Base-by-base conservation (phyloP, 2,888 invertebrate species). In the Cephus rjabovi region DNA sequence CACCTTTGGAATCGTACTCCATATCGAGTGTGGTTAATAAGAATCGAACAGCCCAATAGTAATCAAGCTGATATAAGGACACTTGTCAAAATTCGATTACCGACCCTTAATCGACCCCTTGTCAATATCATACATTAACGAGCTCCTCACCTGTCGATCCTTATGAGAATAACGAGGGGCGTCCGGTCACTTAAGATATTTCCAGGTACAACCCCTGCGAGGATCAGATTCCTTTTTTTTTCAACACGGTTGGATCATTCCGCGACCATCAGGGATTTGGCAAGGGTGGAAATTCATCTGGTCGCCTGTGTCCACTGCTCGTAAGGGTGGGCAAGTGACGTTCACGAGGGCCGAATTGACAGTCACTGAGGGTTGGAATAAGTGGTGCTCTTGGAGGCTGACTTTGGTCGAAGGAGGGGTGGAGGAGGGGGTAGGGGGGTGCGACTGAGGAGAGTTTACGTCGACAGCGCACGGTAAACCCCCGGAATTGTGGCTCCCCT, bases 381-480 rank as follows among this genome's bases (percentile, higher is more conserved):
- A 86, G 86, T 87, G 87, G 87, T 85, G 83, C 83, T 87, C 85
- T 87, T 83, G 69, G 75, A 74, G 74, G 83, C 84, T 83, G 86
- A 86, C 83, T 87, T 35, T 73, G 73, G 77, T 73, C 77, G 34
- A n/a, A 37, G 68, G 33, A 40, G 68, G 75, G 68, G 40, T 30
- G 68, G 80, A 31, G 69, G 83, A 79, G 83, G 82, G 82, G 12
- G n/a, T n/a, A n/a, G n/a, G 86, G 84, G 87, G 86, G 86, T 84
- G 87, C 87, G 88, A 89, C 89, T 87, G 89, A 89, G 87, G 88
- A 90, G 89, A 90, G 90, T 91, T 91, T 91, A 91, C 90, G 90
- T 89, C 89, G 90, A 90, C 90, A 89, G 90, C 86, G 85, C 87
- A 87, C 90, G 89, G 89, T 91, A 91, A 90, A 91, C 86, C 89